Evolutionary conservation across 2,113 vertebrate genomes (phyloP), one percentile per base, ranked within the genome.

Genomic region (Poeciliopsis retropinna): DNA sequence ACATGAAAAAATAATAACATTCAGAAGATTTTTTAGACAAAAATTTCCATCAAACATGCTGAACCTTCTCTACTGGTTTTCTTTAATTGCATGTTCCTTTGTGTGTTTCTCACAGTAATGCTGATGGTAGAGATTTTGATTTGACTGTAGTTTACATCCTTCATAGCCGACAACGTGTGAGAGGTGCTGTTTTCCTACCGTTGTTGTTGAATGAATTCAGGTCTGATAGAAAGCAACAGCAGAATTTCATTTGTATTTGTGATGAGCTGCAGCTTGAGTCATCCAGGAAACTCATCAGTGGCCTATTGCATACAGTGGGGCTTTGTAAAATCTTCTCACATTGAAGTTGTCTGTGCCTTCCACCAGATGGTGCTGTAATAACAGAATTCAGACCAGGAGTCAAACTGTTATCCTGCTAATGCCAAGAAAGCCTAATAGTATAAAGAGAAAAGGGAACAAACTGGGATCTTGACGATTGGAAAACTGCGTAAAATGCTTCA

Each of bases 311-410:
- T 29, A 29, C 5, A 15, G 13, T 17, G 29, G 8, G 30, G 13
- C 29, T 15, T 31, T 30, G 61, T 63, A 30, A 62, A 30, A 22
- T 8, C 29, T 63, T 63, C 32, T 28, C 13, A 28, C 14, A 54
- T 69, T 63, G 8, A 25, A n/a, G 6, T 57, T 57, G 8, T n/a
- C 7, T 10, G 0, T 63, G 9, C 29, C 9, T 63, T 39, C 89
- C 94, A 84, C 70, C 73, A 92, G 94, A 60, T 88, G 92, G 88
- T 1, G 73, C 83, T 86, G 76, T 54, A 65, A 62, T 80, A 47
- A 79, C 73, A 91, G 65, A 32, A 19, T 71, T 72, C 4, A 31
- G 6, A 63, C 41, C 7, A 30, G 32, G 72, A 3, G 19, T 67
- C 19, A 61, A 8, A 39, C 37, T 72, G 41, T 44, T 44, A 15